Conservation (phyloP, 1,140 invertebrate genomes). For the Ganaspis sp. region DNA sequence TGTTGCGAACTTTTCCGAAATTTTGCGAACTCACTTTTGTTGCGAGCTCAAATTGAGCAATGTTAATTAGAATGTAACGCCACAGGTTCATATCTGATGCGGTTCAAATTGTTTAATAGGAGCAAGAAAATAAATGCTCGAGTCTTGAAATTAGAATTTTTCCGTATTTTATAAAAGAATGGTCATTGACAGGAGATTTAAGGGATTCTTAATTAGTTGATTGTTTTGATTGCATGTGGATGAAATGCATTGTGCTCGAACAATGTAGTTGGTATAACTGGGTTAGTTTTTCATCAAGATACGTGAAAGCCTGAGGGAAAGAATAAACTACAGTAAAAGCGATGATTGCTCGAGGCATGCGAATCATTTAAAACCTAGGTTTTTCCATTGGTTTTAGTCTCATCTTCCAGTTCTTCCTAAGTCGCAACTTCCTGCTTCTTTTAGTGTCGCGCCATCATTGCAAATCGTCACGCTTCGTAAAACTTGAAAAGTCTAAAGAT, state of each 20-base stretch:
- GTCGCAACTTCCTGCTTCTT: conserved; percentile 1
- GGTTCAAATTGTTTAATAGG: too few relatives aligned
- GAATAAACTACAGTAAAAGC: not conserved
- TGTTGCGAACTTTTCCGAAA: too few relatives aligned
- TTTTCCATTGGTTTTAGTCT: conserved; percentile 13
- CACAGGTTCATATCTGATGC: too few relatives aligned
- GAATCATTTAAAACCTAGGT: not conserved
- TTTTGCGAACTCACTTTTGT: too few relatives aligned
- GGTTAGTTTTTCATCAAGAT: conserved; percentile 23
- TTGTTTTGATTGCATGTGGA: not conserved
- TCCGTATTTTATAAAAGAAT: too few relatives aligned
- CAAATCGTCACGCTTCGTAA: not conserved
- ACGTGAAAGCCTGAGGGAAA: conserved; percentile 4
- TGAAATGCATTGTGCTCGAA: not conserved
- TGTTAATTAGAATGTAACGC: too few relatives aligned
- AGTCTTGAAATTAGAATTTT: too few relatives aligned
- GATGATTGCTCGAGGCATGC: not conserved
- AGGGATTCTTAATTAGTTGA: not conserved
- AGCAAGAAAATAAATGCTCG: too few relatives aligned
- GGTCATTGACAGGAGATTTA: too few relatives aligned
- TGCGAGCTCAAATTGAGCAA: too few relatives aligned
- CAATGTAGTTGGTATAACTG: not conserved
- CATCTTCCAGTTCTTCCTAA: conserved; percentile 2
- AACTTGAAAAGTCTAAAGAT: not conserved
- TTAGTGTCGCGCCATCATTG: not conserved